Evolutionary conservation across 30 jellyfish, hydroid and myxozoan genomes (phyloP).

Genomic region (Pelagia noctiluca): DNA sequence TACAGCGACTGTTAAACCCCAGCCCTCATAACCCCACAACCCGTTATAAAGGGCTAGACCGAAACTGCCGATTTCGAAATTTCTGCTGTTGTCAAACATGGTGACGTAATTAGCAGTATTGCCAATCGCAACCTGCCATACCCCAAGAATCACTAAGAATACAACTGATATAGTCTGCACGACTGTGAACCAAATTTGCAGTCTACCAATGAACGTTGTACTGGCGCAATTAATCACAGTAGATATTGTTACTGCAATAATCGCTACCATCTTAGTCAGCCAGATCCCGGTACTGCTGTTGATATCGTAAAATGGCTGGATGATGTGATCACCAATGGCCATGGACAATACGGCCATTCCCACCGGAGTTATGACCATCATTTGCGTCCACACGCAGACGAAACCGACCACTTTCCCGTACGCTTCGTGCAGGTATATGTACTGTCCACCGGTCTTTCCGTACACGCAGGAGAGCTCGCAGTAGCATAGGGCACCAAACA

Average conservation of each 20-base stretch:
- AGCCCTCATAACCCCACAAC: slow-evolving; percentile 39
- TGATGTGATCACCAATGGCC: slow-evolving; percentile 18
- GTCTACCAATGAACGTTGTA: slow-evolving; percentile 8
- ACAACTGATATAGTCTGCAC: slow-evolving; percentile 11
- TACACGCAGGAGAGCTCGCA: too few relatives aligned
- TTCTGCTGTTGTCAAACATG: slow-evolving; percentile 6
- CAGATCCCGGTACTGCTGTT: neutral
- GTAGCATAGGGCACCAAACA: too few relatives aligned
- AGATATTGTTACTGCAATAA: neutral
- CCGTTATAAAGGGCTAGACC: slow-evolving; percentile 32
- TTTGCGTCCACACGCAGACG: too few relatives aligned
- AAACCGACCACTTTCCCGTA: too few relatives aligned
- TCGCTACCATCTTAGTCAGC: slow-evolving; percentile 20
- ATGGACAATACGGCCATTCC: neutral
- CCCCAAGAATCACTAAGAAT: neutral
- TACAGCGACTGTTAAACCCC: slow-evolving; percentile 23
- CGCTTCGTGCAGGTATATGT: too few relatives aligned
- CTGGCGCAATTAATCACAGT: slow-evolving; percentile 9
- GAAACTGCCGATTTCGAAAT: too few relatives aligned
- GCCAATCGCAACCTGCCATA: slow-evolving; percentile 23
- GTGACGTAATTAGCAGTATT: slow-evolving; percentile 4
- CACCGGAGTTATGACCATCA: too few relatives aligned
- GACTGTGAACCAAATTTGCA: slow-evolving; percentile 4
- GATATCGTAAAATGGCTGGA: slow-evolving; percentile 7
- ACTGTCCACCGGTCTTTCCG: too few relatives aligned